Conservation (phyloP, 2,888 invertebrate species). For the Pseudeuparius sepicola region DNA sequence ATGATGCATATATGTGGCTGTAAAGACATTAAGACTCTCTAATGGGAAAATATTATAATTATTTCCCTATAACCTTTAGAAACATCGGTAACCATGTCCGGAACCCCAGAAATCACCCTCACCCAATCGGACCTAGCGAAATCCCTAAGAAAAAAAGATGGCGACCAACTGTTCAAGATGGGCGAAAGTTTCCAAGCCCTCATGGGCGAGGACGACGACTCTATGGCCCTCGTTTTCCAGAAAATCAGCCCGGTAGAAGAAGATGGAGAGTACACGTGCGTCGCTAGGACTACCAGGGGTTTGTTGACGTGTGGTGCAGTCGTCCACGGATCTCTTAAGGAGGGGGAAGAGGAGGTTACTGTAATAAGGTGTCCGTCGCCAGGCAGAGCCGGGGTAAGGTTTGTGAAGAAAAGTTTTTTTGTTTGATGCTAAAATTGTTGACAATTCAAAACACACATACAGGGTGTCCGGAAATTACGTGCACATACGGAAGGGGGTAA, state of each 20-base stretch:
- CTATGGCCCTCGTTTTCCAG: conserved; percentile 19
- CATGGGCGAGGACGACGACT: conserved; percentile 21
- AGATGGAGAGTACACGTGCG: conserved; percentile 16
- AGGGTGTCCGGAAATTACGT: too few relatives aligned
- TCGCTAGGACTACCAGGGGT: conserved; percentile 19
- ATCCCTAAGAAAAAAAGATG: conserved; percentile 19
- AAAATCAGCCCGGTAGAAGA: conserved; percentile 16
- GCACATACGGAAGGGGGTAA: too few relatives aligned
- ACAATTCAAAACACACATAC: too few relatives aligned
- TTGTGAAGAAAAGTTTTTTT: background rate
- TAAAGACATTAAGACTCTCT: too few relatives aligned
- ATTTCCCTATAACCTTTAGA: too few relatives aligned
- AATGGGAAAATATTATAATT: too few relatives aligned
- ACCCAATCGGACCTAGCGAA: too few relatives aligned
- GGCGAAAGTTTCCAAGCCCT: conserved; percentile 19
- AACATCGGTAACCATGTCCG: too few relatives aligned
- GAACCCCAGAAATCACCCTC: too few relatives aligned
- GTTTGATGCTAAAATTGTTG: too few relatives aligned
- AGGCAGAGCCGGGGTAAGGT: background rate
- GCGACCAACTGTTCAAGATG: conserved; percentile 19
- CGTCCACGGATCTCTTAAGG: conserved; percentile 17
- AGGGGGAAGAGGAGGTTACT: background rate
- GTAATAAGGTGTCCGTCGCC: background rate
- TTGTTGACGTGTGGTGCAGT: conserved; percentile 19
- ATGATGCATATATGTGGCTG: too few relatives aligned